Evolutionary conservation across 1,140 invertebrate species (phyloP).

Genomic region (Panulirus ornatus): DNA sequence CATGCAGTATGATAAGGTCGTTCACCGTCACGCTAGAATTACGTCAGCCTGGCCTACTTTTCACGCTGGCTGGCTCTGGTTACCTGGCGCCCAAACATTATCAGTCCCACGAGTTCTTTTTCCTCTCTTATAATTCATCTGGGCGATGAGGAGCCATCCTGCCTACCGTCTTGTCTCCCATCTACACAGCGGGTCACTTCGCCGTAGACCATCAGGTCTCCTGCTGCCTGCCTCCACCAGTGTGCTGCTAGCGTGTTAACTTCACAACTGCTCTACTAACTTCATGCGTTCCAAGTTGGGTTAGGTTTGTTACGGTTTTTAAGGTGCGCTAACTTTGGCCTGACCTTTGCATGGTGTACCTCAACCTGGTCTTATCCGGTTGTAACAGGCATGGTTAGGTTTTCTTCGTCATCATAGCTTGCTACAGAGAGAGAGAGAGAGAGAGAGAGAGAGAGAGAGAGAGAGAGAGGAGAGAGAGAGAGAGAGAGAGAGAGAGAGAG

Average conservation of each 20-base stretch:
- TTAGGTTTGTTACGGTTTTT: neutral
- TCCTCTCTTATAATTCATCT: neutral
- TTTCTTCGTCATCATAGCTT: neutral
- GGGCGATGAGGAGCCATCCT: neutral
- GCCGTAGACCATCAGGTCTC: no score
- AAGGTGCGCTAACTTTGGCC: neutral
- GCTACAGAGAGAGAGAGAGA: neutral
- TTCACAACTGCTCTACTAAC: no score
- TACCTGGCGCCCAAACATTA: neutral
- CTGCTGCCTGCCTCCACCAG: no score
- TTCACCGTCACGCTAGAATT: neutral
- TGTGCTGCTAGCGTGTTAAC: no score
- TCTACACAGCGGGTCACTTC: no score
- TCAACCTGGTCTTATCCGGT: neutral
- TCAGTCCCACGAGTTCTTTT: neutral
- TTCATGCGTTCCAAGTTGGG: no score
- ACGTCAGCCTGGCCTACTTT: neutral
- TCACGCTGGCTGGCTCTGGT: neutral
- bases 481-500: slow-evolving; percentile 29
- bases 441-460: neutral
- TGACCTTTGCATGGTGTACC: neutral
- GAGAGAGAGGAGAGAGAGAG: neutral
- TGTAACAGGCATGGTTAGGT: neutral
- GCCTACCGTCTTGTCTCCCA: no score
- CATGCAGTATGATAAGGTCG: neutral